Evolutionary conservation across 1,140 invertebrate species (phyloP).

Genomic region (Drosophila lini): DNA sequence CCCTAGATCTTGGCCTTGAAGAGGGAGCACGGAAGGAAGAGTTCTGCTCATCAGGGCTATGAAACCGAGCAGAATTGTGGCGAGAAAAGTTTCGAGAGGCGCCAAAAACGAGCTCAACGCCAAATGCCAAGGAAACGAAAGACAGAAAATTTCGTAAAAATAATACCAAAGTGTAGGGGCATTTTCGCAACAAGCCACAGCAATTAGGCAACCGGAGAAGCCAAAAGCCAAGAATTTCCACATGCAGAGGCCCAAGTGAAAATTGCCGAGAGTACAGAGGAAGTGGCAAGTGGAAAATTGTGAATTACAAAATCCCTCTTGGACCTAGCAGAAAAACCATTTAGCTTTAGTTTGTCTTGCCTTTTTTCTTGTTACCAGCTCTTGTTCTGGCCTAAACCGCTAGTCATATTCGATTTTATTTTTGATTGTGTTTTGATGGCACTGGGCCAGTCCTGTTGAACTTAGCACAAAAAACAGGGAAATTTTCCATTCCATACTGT

Average conservation of each 20-base stretch:
- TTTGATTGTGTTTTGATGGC: slow-evolving; percentile 46
- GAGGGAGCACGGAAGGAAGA: background rate
- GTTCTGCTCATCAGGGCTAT: background rate
- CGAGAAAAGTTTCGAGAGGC: slow-evolving; percentile 33
- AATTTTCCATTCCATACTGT: background rate
- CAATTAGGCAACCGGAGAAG: slow-evolving; percentile 42
- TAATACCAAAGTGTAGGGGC: background rate
- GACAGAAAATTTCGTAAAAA: slow-evolving; percentile 23
- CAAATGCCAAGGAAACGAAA: slow-evolving; percentile 7
- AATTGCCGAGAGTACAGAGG: slow-evolving; percentile 13
- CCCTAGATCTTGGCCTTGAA: background rate
- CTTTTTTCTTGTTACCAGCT: background rate
- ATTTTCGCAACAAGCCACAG: slow-evolving; percentile 12
- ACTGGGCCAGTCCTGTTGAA: background rate
- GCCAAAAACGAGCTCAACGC: slow-evolving; percentile 7
- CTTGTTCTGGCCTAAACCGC: slow-evolving; percentile 17
- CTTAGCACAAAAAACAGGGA: background rate
- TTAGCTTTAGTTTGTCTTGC: slow-evolving; percentile 1
- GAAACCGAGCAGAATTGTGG: slow-evolving; percentile 16
- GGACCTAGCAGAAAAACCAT: background rate
- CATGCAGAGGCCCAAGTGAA: slow-evolving; percentile 11
- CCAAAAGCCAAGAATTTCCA: slow-evolving; percentile 13
- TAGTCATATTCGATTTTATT: slow-evolving; percentile 47
- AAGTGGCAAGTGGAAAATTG: slow-evolving; percentile 19
- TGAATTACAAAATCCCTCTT: slow-evolving; percentile 15